Percentiles rank a stretch among this genome's conserved stretches.
Evolutionary conservation across 1,140 invertebrate species (phyloP).

Genomic region (Tetragonula clypearis): DNA sequence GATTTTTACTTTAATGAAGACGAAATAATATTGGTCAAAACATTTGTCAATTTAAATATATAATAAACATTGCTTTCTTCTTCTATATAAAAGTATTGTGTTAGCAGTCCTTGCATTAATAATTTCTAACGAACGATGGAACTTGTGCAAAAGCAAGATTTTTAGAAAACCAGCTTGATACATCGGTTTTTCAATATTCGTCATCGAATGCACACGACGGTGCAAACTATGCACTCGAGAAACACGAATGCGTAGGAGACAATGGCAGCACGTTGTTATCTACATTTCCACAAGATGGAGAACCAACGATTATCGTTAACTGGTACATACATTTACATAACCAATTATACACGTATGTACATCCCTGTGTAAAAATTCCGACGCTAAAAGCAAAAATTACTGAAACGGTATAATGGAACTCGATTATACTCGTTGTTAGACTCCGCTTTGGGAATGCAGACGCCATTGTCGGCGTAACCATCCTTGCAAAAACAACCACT

Average conservation of each 20-base stretch:
- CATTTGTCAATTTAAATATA: no score
- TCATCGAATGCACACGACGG: background rate
- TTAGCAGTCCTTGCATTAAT: background rate
- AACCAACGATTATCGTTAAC: background rate
- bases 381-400: background rate
- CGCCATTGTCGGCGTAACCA: background rate
- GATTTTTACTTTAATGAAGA: no score
- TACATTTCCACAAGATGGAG: background rate
- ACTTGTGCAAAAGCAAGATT: background rate
- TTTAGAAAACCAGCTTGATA: no score
- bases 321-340: no score
- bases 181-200: background rate
- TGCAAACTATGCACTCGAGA: background rate
- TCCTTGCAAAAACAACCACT: slow-evolving; percentile 43
- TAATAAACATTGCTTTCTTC: no score
- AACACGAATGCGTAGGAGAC: background rate
- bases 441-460: background rate
- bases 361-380: no score
- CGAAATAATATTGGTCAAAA: no score
- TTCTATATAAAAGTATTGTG: no score
- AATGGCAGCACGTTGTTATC: background rate
- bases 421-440: background rate
- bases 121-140: background rate
- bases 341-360: no score
- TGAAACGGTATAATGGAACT: no score